Conservation (phyloP, 2,797 vertebrate species). For the Syndactyla subalaris region DNA sequence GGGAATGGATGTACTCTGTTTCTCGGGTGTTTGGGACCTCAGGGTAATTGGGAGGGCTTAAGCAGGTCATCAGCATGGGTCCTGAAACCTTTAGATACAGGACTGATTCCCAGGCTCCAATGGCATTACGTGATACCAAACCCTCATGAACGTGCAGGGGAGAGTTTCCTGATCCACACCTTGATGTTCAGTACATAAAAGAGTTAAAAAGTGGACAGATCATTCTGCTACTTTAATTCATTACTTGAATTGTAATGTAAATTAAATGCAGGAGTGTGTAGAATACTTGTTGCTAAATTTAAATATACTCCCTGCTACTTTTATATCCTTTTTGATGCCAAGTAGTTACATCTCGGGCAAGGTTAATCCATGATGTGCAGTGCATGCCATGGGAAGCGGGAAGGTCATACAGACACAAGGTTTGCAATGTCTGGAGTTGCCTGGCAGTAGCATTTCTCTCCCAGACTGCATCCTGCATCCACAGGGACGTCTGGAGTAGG, state of each 20-base stretch:
- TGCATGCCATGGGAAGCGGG: neutral
- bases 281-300: constrained; percentile 56
- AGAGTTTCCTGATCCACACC: neutral
- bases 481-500: constrained; percentile 30
- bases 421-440: neutral
- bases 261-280: neutral
- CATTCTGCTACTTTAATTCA: neutral
- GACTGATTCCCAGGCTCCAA: neutral
- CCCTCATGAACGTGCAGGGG: neutral
- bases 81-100: neutral
- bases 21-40: constrained; percentile 16
- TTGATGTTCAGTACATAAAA: neutral
- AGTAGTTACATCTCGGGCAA: neutral
- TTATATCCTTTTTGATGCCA: neutral
- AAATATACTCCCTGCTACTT: neutral
- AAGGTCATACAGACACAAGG: neutral
- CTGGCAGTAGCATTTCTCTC: neutral
- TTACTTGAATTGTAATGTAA: neutral
- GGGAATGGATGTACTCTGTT: neutral
- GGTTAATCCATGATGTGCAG: neutral
- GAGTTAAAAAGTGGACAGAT: neutral
- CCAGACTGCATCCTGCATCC: constrained; percentile 1
- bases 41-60: neutral
- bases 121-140: neutral
- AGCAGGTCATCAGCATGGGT: neutral